phyloP scores from a whole-genome alignment of 1,140 invertebrate species.

The Drosophila nasuta region DNA sequence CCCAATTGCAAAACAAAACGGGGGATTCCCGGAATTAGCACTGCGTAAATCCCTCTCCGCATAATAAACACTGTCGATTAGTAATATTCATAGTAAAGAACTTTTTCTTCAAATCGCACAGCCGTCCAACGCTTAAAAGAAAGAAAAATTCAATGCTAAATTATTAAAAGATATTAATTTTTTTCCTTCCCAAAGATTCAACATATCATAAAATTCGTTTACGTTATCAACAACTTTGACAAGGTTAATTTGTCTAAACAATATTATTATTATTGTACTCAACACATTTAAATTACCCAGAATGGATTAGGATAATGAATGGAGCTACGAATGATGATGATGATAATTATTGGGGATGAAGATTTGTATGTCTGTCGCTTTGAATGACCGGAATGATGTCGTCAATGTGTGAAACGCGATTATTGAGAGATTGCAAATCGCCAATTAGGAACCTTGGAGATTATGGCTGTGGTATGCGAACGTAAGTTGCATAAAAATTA shows the following conservation, averaged over 20 bases:
- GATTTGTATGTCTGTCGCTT: slow-evolving; percentile 50
- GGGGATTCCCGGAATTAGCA: slow-evolving; percentile 16
- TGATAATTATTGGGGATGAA: slow-evolving; percentile 27
- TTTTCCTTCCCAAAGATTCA: background rate
- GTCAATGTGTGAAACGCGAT: slow-evolving; percentile 26
- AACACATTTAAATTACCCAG: slow-evolving; percentile 51
- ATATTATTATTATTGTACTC: slow-evolving; percentile 2
- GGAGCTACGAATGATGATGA: slow-evolving; percentile 29
- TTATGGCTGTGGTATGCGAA: slow-evolving; percentile 70
- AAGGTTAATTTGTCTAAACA: slow-evolving; percentile 13
- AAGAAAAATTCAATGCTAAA: background rate
- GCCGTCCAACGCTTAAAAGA: slow-evolving; percentile 57
- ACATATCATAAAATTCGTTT: slow-evolving; percentile 3
- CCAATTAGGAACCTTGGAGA: slow-evolving; percentile 39
- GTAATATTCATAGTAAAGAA: slow-evolving; percentile 11
- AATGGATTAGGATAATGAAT: slow-evolving; percentile 56
- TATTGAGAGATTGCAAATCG: slow-evolving; percentile 31
- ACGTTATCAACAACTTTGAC: slow-evolving; percentile 21
- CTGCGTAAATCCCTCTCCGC: background rate
- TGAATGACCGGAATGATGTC: slow-evolving; percentile 39
- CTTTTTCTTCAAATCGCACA: slow-evolving; percentile 49
- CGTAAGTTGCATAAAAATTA: slow-evolving; percentile 65
- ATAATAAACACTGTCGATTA: slow-evolving; percentile 11
- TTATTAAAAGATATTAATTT: background rate
- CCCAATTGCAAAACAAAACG: slow-evolving; percentile 17